Percentiles rank a stretch among this genome's conserved stretches.
phyloP scores from a whole-genome alignment of 2,797 vertebrate genomes.

The Lemur catta region DNA sequence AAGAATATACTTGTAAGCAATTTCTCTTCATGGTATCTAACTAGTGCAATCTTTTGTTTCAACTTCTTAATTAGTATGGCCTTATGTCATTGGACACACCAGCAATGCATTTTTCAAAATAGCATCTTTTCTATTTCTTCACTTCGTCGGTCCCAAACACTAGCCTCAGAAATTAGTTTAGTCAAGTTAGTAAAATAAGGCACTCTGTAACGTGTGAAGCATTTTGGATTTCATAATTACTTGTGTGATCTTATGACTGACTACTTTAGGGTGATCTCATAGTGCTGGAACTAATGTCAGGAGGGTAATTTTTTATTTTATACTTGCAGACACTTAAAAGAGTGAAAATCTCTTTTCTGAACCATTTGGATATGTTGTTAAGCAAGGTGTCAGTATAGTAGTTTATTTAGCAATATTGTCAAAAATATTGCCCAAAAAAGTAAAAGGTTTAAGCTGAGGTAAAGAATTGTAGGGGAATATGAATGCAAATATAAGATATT shows the following conservation, averaged over 20 bases:
- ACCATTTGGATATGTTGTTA: not conserved
- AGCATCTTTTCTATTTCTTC: not conserved
- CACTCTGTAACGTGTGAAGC: not conserved
- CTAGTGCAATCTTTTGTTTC: not conserved
- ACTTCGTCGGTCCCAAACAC: not conserved
- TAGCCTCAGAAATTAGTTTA: not conserved
- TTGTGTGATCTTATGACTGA: not conserved
- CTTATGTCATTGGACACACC: not conserved
- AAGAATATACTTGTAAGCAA: not conserved
- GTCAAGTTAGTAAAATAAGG: not conserved
- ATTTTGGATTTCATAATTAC: constrained; percentile 7
- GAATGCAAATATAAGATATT: not conserved
- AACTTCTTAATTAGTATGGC: not conserved
- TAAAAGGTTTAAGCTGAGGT: not conserved
- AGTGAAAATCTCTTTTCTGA: constrained; percentile 1
- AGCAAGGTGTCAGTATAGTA: not conserved
- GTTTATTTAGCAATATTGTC: not conserved
- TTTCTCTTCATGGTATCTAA: not conserved
- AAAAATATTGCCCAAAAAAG: not conserved
- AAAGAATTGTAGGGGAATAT: not conserved
- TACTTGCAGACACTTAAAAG: constrained; percentile 11
- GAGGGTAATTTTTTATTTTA: not conserved
- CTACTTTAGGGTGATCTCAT: constrained; percentile 22
- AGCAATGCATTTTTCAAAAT: not conserved
- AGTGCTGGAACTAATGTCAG: not conserved